A percentile compares a stretch with the other conserved stretches of the same genome.
phyloP scores from a whole-genome alignment of 2,888 invertebrate genomes.

The Erynnis tages region DNA sequence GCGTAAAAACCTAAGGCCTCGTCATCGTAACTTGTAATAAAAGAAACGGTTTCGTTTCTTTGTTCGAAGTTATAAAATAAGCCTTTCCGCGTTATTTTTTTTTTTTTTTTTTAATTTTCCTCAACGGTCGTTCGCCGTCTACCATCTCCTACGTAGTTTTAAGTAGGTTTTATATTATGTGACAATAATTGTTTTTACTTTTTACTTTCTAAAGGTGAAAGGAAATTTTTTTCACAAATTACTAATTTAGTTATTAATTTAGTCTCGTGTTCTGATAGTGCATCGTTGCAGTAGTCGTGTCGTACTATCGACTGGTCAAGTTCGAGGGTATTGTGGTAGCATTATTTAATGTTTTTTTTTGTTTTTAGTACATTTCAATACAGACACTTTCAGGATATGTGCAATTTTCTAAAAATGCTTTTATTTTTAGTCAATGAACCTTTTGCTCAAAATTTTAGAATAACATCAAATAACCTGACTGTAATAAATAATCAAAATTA shows the following conservation, averaged over 20 bases:
- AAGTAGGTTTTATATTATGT: conserved; percentile 62
- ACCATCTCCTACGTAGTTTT: conserved; percentile 55
- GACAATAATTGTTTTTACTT: conserved; percentile 28
- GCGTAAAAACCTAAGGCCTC: no score
- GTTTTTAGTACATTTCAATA: conserved; percentile 42
- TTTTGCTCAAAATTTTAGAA: no score
- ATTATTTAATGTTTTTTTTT: conserved; percentile 51
- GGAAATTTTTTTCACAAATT: conserved; percentile 44
- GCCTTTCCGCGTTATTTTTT: no score
- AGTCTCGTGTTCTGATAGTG: conserved; percentile 41
- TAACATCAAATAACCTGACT: no score
- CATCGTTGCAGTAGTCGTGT: conserved; percentile 56
- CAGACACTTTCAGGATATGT: no score
- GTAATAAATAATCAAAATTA: no score
- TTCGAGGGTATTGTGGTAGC: conserved; percentile 49
- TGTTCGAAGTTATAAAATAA: conserved; percentile 41
- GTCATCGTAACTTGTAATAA: no score
- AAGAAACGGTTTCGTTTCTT: no score
- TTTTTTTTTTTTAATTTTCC: conserved; percentile 43
- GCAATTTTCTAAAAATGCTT: no score
- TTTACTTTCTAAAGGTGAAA: background rate
- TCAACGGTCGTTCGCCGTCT: conserved; percentile 44
- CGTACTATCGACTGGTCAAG: conserved; percentile 45
- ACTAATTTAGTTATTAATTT: conserved; percentile 37
- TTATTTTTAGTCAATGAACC: no score